phyloP scores from a whole-genome alignment of 2,113 vertebrate species.

The Microcebus lehilahytsara region DNA sequence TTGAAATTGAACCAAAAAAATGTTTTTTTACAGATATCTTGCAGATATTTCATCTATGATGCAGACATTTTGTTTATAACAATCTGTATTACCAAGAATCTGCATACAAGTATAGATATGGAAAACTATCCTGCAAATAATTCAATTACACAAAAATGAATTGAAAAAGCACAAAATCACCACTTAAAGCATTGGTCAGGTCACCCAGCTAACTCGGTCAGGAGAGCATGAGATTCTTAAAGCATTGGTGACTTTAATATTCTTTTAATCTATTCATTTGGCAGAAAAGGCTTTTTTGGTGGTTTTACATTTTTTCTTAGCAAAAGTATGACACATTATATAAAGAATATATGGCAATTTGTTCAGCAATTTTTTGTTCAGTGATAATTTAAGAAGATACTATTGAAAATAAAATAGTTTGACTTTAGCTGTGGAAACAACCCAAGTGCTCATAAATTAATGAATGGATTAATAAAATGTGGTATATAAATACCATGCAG shows the following conservation, averaged over 20 bases:
- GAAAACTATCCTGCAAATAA: background rate
- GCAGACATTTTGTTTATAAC: background rate
- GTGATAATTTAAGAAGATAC: background rate
- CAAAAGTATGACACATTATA: background rate
- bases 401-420: conserved; percentile 1
- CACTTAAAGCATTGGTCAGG: background rate
- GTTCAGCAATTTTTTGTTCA: background rate
- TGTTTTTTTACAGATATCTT: background rate
- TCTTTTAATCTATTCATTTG: background rate
- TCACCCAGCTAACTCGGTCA: too few species aligned
- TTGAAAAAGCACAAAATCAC: background rate
- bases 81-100: background rate
- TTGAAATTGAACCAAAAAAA: conserved; percentile 6
- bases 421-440: background rate
- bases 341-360: background rate
- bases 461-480: too few species aligned
- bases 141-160: background rate
- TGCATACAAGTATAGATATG: background rate
- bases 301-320: background rate
- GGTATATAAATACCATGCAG: too few species aligned
- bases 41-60: background rate
- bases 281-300: background rate
- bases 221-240: background rate
- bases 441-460: too few species aligned
- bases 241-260: background rate